Base-by-base conservation (phyloP, 2,888 invertebrate species). In the Athalia rosae region DNA sequence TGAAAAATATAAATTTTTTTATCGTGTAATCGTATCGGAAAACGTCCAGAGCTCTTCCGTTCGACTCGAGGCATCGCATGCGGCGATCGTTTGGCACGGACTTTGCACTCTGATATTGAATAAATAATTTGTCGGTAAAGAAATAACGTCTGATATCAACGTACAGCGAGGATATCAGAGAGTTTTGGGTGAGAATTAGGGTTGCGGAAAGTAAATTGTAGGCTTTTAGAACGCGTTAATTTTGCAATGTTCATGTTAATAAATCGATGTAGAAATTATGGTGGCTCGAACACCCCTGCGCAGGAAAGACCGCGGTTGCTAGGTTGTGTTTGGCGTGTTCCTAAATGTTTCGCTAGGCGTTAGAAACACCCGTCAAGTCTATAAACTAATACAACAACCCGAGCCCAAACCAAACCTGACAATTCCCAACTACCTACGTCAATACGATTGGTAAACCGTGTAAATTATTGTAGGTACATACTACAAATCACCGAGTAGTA, bases 231-330 rank as follows among this genome's bases (percentile, higher is more conserved):
- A 43, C 13, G 45, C 58, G 71, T 56, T 71, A 58, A 58, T 58
- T 71, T 71, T 6, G 13, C n/a, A 56, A 7, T 43, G 8, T 45
- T 71, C 9, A 4, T n/a, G 48, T 61, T 61, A 28, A 50, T 61
- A 74, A 74, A 74, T 74, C 74, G 62, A 74, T 74, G 48, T 6
- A 62, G 74, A 61, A 62, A 50, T 62, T 48, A 59, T 7, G 47
- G 6, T 6, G 61, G 61, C 45, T 61, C 47, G 13, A 61, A 74
- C 28, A 74, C 61, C 74, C 61, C 61, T 61, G 59, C 73, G 81
- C 79, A 79, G 82, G 81, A 80, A 83, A 77, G 81, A 76, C 80
- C 28, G 28, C 28, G 81, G 86, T 87, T 87, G 86, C 86, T 86
- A 87, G 84, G 86, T 79, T 78, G 80, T 85, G 85, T 85, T 86